These are phyloP conservation scores for Bombylius discolor DNA, from an alignment of 2,888 invertebrate species.

Conservation along the genomic window DNA sequence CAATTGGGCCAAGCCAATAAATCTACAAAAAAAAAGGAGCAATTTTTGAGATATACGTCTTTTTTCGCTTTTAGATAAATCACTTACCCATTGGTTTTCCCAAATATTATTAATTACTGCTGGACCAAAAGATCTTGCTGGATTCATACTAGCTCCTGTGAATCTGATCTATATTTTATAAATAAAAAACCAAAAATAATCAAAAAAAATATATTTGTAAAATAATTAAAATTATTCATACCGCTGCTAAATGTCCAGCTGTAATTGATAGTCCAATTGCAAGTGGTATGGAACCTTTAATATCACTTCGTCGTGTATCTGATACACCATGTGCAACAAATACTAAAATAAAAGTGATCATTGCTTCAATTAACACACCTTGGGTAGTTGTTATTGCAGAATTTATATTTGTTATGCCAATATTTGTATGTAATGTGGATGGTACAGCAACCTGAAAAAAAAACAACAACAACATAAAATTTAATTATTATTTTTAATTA, in stretches of 20 bases:
- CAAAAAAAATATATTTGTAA: background rate
- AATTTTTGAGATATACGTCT: background rate
- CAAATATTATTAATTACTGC: conserved; percentile 66
- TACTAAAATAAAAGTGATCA: conserved; percentile 77
- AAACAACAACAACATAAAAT: background rate
- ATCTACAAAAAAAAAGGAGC: conserved; percentile 39
- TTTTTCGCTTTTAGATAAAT: background rate
- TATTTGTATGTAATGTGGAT: conserved; percentile 34
- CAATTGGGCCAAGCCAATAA: conserved; percentile 77
- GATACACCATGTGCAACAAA: conserved; percentile 77
- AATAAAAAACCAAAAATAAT: background rate
- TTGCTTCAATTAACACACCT: conserved; percentile 68
- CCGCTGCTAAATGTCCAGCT: conserved; percentile 72
- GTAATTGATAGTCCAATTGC: conserved; percentile 80
- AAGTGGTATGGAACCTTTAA: conserved; percentile 71
- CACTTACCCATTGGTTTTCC: conserved; percentile 66
- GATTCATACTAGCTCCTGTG: conserved; percentile 87
- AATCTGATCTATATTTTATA: conserved; percentile 48
- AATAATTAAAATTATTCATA: conserved; percentile 31
- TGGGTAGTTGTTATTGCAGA: conserved; percentile 48
- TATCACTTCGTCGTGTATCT: conserved; percentile 63
- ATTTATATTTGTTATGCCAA: conserved; percentile 56
- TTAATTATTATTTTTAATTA: background rate
- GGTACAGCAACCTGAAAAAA: conserved; percentile 38
- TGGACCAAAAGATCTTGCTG: conserved; percentile 79